A percentile compares a stretch with the other conserved stretches of the same genome.
Conservation (phyloP, 2,888 invertebrate genomes). For the Seira ritae region DNA sequence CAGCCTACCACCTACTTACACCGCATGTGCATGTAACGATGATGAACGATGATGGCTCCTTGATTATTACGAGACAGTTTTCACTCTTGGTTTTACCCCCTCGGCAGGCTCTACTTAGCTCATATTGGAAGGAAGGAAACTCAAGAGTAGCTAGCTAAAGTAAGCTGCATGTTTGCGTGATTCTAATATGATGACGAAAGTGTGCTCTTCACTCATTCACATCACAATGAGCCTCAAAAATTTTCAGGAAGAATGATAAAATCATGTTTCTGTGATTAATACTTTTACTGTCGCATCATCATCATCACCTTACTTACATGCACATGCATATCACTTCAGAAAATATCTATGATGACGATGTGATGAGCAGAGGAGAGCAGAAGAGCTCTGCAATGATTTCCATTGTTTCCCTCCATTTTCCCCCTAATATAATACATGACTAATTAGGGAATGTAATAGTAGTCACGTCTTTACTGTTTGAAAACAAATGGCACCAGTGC, state of each 20-base stretch:
- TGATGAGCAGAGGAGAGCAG: background rate
- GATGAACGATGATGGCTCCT: conserved; percentile 36
- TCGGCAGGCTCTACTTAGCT: too few species aligned
- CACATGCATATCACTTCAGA: background rate
- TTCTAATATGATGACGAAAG: too few species aligned
- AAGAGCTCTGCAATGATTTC: conserved; percentile 3
- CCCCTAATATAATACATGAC: conserved; percentile 24
- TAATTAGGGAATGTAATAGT: conserved; percentile 47
- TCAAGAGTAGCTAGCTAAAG: too few species aligned
- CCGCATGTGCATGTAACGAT: conserved; percentile 40
- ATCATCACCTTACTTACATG: too few species aligned
- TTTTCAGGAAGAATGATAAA: conserved; percentile 20
- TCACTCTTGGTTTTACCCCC: conserved; percentile 34
- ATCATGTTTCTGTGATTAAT: conserved; percentile 48
- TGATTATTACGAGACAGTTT: conserved; percentile 43
- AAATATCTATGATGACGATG: too few species aligned
- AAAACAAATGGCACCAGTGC: conserved; percentile 26
- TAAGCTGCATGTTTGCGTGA: too few species aligned
- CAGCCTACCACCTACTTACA: conserved; percentile 40
- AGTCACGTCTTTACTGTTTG: conserved; percentile 48
- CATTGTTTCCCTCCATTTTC: conserved; percentile 28
- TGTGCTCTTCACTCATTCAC: background rate
- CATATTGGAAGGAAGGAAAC: too few species aligned
- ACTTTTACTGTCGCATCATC: conserved; percentile 39
- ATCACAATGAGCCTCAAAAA: background rate